phyloP scores from a whole-genome alignment of 2,797 vertebrate genomes.

The Apogon hyalosoma region DNA sequence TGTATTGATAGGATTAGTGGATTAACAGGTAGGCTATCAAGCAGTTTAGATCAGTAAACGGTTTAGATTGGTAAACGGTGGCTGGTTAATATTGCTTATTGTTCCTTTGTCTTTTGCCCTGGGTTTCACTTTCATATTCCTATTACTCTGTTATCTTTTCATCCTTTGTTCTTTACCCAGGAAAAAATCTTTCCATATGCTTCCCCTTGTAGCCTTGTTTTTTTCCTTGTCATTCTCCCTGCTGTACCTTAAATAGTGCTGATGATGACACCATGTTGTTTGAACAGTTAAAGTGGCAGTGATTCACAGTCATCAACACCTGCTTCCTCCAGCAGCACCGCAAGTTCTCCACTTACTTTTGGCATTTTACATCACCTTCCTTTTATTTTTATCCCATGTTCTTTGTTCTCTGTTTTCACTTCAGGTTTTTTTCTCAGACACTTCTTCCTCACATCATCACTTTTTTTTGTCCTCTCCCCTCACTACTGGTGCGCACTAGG shows the following conservation, averaged over 20 bases:
- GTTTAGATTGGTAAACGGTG: no score
- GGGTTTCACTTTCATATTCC: background rate
- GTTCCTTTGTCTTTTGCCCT: background rate
- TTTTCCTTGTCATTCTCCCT: conserved; percentile 9
- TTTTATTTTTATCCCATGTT: conserved; percentile 16
- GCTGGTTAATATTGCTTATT: no score
- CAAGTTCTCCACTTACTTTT: conserved; percentile 39
- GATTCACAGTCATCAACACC: conserved; percentile 71
- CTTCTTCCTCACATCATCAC: conserved; percentile 38
- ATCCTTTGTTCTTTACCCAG: background rate
- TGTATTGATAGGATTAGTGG: no score
- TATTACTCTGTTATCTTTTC: background rate
- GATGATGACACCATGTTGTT: conserved; percentile 43
- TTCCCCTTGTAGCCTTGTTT: background rate
- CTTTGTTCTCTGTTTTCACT: conserved; percentile 15
- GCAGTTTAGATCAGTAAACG: no score
- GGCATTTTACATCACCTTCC: conserved; percentile 19
- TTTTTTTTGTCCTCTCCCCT: conserved; percentile 13
- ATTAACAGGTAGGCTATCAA: no score
- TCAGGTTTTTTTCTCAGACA: conserved; percentile 43
- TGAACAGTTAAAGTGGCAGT: conserved; percentile 46
- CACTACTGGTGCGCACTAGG: conserved; percentile 33
- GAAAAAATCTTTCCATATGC: background rate
- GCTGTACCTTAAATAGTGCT: conserved; percentile 38
- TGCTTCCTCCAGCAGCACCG: conserved; percentile 33